These are phyloP conservation scores for Leptopilina drosophilae DNA, from an alignment of 2,888 invertebrate genomes.

Conservation along the genomic window DNA sequence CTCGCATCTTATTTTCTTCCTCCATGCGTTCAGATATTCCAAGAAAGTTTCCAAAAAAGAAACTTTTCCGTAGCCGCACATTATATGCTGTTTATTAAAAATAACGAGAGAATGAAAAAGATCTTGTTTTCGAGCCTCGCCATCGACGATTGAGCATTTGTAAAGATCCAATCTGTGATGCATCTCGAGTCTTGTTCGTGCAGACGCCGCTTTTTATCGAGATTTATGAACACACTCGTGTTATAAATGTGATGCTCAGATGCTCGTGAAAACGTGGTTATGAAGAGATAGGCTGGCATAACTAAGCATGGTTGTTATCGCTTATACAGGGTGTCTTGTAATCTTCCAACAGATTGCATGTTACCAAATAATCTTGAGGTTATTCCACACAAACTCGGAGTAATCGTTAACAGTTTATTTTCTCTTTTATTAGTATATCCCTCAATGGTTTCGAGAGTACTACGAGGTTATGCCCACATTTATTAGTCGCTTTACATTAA, in stretches of 20 bases:
- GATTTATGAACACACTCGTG: constrained; percentile 30
- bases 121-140: constrained; percentile 22
- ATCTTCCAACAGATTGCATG: neutral
- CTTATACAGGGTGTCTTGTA: constrained; percentile 24
- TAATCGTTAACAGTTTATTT: constrained; percentile 12
- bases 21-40: constrained; percentile 8
- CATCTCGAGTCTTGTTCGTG: constrained; percentile 40
- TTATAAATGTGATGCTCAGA: constrained; percentile 39
- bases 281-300: constrained; percentile 32
- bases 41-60: neutral
- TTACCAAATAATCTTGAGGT: constrained; percentile 12
- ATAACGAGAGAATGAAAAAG: constrained; percentile 7
- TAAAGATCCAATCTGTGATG: constrained; percentile 37
- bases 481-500: neutral
- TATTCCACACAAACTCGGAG: neutral
- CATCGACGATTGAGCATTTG: constrained; percentile 19
- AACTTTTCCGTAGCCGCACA: constrained; percentile 3
- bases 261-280: constrained; percentile 36
- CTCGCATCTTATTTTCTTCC: constrained; percentile 49
- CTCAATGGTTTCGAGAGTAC: neutral
- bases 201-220: constrained; percentile 39
- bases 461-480: neutral
- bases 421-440: neutral
- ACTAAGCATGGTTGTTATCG: constrained; percentile 27
- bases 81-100: constrained; percentile 19